phyloP scores from a whole-genome alignment of 2,888 invertebrate genomes.

The Agonopterix subpropinquella region DNA sequence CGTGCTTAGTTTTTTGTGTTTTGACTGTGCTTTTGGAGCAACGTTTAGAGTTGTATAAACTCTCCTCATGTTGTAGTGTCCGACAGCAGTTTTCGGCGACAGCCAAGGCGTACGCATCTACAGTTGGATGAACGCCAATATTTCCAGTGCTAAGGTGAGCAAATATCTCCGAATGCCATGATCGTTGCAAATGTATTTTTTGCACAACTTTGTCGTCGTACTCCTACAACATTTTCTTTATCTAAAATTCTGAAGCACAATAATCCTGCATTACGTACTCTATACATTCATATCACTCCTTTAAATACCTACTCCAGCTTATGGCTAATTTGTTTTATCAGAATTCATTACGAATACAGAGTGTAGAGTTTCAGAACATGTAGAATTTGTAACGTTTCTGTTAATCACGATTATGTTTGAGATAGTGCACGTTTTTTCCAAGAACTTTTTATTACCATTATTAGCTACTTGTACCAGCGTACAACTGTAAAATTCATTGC shows the following conservation, averaged over 20 bases:
- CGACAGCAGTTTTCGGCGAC: conserved; percentile 56
- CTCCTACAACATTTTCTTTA: background rate
- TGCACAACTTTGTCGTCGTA: background rate
- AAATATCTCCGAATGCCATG: conserved; percentile 31
- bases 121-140: conserved; percentile 73
- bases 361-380: too few species aligned
- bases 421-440: conserved; percentile 7
- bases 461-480: conserved; percentile 1
- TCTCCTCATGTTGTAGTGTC: conserved; percentile 43
- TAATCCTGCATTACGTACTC: background rate
- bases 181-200: conserved; percentile 27
- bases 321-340: too few species aligned
- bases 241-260: conserved; percentile 1
- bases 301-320: too few species aligned
- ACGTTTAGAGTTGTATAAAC: conserved; percentile 37
- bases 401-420: background rate
- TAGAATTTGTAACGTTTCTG: too few species aligned
- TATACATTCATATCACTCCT: too few species aligned
- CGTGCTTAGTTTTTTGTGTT: conserved; percentile 51
- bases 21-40: conserved; percentile 36
- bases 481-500: conserved; percentile 7
- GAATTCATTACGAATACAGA: too few species aligned
- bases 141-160: conserved; percentile 66
- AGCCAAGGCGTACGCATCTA: conserved; percentile 56
- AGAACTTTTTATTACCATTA: background rate